Evolutionary conservation across 2,797 vertebrate genomes (phyloP), one percentile per base, ranked within the genome.

Genomic region (Gastrophryne carolinensis): DNA sequence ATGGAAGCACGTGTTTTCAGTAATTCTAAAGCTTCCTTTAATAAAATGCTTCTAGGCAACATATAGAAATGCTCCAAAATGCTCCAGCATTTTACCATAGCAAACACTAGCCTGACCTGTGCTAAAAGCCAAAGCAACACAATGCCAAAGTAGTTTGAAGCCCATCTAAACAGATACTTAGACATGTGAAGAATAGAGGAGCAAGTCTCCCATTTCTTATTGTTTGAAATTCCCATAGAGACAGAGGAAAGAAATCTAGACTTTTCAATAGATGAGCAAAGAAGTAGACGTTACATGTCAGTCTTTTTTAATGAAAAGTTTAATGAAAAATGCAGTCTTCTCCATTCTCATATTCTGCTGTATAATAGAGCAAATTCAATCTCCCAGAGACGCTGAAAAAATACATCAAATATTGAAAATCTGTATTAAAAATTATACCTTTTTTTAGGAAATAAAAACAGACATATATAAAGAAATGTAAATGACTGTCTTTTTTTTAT

Each of bases 181-280:
- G 27, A 56, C 5, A 8, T 6, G 52, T 4, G 30, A 41, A 44
- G 32, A 50, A 63, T 27, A 17, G 27, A 62, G 13, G 30, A 26
- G 4, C 12, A 10, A 17, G 26, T 47, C 41, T 58, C 41, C 37
- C 61, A 56, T 47, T 66, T 66, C 27, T 30, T 27, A 57, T 66
- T 74, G 53, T 73, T 73, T 54, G 49, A 56, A 56, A 65, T 74
- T 57, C 62, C 73, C 73, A 75, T 75, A 75, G 73, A 60, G 37
- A 74, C 44, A 61, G 54, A 29, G 37, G 37, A 3, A 17, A 75
- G 44, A 68, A 63, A 75, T 39, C 8, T 21, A 75, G 73, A 50
- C 54, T 50, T 60, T 39, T 52, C 5, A 60, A 52, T 75, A 58
- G 53, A 67, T 53, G 63, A 60, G 64, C 54, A 52, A 67, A 75